Conservation (phyloP, 2,888 invertebrate genomes). For the Thereva unica region DNA sequence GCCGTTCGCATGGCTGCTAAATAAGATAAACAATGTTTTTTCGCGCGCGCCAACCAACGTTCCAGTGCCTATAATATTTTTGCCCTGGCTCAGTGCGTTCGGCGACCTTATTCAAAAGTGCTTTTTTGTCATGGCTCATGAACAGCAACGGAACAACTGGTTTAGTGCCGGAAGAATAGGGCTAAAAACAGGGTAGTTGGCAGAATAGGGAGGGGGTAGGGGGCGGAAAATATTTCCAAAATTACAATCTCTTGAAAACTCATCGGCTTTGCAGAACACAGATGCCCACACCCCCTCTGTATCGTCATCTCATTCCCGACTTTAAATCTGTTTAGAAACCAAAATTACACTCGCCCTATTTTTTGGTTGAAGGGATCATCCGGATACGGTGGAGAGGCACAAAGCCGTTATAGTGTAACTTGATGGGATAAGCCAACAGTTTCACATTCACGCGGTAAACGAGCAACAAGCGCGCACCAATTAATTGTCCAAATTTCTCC, state of each 20-base stretch:
- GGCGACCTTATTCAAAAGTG: too few species aligned
- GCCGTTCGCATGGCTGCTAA: too few species aligned
- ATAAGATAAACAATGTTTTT: too few species aligned
- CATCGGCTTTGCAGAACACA: slow-evolving; percentile 8
- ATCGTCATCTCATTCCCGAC: not conserved
- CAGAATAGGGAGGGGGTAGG: not conserved
- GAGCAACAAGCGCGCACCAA: slow-evolving; percentile 28
- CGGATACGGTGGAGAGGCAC: too few species aligned
- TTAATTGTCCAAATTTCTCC: slow-evolving; percentile 25
- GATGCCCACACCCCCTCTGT: not conserved
- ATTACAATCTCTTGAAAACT: slow-evolving; percentile 13
- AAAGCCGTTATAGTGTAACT: too few species aligned
- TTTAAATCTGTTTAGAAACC: slow-evolving; percentile 18
- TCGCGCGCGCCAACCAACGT: too few species aligned
- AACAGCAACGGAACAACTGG: too few species aligned
- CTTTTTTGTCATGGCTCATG: too few species aligned
- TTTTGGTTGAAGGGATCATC: slow-evolving; percentile 2
- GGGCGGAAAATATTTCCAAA: slow-evolving; percentile 12
- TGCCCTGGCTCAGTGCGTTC: too few species aligned
- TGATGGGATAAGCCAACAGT: too few species aligned
- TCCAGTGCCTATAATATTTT: too few species aligned
- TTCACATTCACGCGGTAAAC: not conserved
- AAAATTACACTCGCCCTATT: slow-evolving; percentile 6
- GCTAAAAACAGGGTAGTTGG: slow-evolving; percentile 16
- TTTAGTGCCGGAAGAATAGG: not conserved